Conservation (phyloP, 2,113 vertebrate genomes). For the Colossoma macropomum region DNA sequence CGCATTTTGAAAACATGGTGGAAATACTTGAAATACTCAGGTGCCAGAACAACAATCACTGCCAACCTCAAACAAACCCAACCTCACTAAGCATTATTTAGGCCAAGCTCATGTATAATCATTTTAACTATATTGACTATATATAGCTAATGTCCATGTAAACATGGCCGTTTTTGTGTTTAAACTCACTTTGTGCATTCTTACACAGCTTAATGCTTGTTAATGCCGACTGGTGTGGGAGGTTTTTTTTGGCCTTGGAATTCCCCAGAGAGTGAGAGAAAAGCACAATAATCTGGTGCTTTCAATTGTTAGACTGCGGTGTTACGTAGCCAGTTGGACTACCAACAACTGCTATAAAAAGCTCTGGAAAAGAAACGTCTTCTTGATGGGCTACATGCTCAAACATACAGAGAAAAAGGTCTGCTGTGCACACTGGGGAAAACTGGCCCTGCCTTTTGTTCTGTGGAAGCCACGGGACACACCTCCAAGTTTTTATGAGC, state of each 20-base stretch:
- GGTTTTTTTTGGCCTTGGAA: constrained; percentile 39
- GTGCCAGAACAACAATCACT: too few species aligned
- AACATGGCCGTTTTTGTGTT: neutral
- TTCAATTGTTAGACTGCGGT: constrained; percentile 39
- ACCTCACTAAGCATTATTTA: too few species aligned
- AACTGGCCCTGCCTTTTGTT: constrained; percentile 21
- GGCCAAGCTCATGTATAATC: too few species aligned
- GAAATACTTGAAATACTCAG: too few species aligned
- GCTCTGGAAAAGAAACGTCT: neutral
- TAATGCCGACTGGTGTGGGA: neutral
- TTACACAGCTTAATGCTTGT: neutral
- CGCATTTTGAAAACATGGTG: too few species aligned
- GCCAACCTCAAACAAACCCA: too few species aligned
- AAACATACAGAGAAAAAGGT: too few species aligned
- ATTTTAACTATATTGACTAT: too few species aligned
- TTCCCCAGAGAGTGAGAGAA: constrained; percentile 47
- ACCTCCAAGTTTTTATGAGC: neutral
- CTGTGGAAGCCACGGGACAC: neutral
- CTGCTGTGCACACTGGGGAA: neutral
- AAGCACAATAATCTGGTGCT: constrained; percentile 42
- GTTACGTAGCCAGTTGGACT: constrained; percentile 3
- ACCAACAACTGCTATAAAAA: neutral
- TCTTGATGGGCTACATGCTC: too few species aligned
- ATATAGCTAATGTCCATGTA: neutral
- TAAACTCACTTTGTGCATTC: neutral